These are phyloP conservation scores for Micromussa lordhowensis DNA, from an alignment of 92 coral and sea anemone species.

Conservation along the genomic window DNA sequence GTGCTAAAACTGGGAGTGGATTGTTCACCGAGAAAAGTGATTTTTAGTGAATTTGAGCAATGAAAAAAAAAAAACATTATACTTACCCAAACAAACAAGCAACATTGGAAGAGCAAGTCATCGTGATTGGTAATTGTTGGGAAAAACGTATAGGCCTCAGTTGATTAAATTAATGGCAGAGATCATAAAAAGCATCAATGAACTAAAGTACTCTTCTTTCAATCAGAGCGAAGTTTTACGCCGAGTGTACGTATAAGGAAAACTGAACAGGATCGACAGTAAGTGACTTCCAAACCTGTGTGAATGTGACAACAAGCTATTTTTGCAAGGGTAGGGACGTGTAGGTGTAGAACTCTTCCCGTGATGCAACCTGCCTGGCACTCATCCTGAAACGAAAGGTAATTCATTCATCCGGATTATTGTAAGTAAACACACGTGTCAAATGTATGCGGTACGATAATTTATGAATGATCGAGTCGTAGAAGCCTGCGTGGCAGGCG, in stretches of 20 bases:
- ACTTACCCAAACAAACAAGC: no score
- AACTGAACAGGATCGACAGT: background rate
- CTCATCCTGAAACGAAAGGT: constrained; percentile 47
- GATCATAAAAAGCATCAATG: no score
- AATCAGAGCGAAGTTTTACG: background rate
- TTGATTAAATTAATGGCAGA: no score
- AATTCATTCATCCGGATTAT: background rate
- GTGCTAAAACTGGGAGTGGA: background rate
- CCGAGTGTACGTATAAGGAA: background rate
- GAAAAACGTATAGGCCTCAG: no score
- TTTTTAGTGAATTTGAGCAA: no score
- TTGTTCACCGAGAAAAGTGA: background rate
- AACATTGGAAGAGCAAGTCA: background rate
- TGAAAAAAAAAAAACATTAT: no score
- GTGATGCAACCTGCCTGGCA: constrained; percentile 77
- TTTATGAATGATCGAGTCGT: background rate
- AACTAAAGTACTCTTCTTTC: no score
- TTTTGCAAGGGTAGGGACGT: constrained; percentile 76
- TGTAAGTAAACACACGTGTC: background rate
- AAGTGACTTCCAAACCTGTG: constrained; percentile 30
- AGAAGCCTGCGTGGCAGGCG: no score
- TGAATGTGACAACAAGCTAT: constrained; percentile 63
- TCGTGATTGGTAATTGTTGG: background rate
- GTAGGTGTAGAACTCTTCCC: constrained; percentile 76
- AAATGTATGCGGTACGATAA: background rate